Percentiles rank a stretch among this genome's conserved stretches.
phyloP scores from a whole-genome alignment of 2,888 invertebrate genomes.

The Machimus atricapillus region DNA sequence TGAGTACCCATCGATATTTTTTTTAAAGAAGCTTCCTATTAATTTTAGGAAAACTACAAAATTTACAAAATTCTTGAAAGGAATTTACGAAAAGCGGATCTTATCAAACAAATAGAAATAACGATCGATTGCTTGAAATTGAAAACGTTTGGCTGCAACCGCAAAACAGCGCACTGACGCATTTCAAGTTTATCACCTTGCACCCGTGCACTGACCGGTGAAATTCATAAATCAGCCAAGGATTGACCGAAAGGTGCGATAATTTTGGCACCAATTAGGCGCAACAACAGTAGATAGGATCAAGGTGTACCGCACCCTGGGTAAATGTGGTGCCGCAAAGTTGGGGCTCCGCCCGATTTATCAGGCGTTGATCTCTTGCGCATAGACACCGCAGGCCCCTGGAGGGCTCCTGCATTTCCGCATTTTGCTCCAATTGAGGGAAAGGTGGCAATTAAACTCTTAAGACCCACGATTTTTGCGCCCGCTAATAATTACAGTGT shows the following conservation, averaged over 20 bases:
- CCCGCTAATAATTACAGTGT: neutral
- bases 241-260: neutral
- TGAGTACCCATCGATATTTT: no score
- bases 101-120: neutral
- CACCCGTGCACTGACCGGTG: neutral
- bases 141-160: neutral
- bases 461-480: neutral
- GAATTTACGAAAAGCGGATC: neutral
- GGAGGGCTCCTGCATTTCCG: neutral
- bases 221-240: neutral
- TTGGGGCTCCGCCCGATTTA: neutral
- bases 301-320: neutral
- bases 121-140: neutral
- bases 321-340: neutral
- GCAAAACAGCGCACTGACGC: neutral
- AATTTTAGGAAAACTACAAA: no score
- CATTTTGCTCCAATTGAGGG: slow-evolving; percentile 14
- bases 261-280: neutral
- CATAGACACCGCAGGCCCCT: neutral
- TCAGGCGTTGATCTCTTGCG: neutral
- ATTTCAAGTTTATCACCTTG: neutral
- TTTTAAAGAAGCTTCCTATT: no score
- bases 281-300: neutral
- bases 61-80: no score
- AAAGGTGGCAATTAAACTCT: slow-evolving; percentile 8